Evolutionary conservation across 2,113 vertebrate species (phyloP).

Genomic region (Mustela lutreola): DNA sequence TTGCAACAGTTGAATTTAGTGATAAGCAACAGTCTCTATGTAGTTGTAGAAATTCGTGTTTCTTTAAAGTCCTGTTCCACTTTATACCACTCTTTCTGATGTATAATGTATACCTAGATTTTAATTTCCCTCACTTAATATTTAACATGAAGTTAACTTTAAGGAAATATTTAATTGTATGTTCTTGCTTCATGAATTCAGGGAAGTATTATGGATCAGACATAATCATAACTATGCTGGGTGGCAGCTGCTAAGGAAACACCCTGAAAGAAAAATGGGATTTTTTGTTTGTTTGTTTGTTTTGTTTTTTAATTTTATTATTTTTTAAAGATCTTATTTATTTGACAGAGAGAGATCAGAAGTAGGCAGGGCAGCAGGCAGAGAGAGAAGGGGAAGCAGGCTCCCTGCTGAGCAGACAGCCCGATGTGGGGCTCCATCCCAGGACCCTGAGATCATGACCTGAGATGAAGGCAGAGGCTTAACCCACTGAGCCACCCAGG

Average conservation of each 20-base stretch:
- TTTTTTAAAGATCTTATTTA: no score
- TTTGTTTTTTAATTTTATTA: no score
- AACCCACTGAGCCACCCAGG: no score
- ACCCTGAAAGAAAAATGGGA: not conserved
- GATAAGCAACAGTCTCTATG: not conserved
- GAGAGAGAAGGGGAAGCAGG: no score
- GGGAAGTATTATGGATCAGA: not conserved
- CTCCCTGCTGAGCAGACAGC: no score
- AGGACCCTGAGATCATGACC: no score
- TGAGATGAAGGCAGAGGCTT: no score
- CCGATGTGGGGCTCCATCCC: no score
- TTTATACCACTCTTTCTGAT: constrained; percentile 18
- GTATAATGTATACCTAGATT: not conserved
- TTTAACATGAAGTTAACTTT: constrained; percentile 46
- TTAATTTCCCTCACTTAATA: not conserved
- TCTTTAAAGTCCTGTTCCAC: not conserved
- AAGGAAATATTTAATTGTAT: constrained; percentile 34
- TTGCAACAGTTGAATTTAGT: not conserved
- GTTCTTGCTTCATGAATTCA: not conserved
- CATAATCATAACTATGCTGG: not conserved
- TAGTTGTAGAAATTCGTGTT: not conserved
- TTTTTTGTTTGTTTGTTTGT: not conserved
- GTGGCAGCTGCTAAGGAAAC: not conserved
- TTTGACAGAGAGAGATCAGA: no score
- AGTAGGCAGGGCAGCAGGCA: no score